Evolutionary conservation across 2,113 vertebrate species (phyloP), one percentile per base, ranked within the genome.

Genomic region (Amia ocellicauda): DNA sequence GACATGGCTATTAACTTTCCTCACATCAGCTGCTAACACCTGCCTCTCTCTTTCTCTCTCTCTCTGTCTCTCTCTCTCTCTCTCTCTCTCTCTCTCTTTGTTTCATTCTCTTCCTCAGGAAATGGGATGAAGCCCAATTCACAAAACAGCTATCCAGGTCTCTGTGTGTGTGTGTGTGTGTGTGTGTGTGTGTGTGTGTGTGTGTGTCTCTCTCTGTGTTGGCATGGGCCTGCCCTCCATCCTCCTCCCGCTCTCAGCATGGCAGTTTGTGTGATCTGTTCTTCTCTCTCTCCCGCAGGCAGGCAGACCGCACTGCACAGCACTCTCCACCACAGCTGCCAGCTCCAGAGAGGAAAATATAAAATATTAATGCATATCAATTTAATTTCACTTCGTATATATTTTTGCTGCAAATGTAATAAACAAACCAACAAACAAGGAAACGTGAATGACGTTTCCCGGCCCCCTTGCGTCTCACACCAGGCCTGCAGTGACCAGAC

Each of bases 71-170:
- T 60, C 70, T 74, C 10, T 63, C 78, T 80, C 69, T 59, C 42
- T 0, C 17, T 27, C 14, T 74, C 24, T 79, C 53, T 74, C 63
- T 78, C 66, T 71, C 23, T 72, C 42, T 57, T 24, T 58, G n/a
- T 58, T 61, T 60, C 66, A 71, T 36, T 20, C 58, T 71, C 2
- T 60, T 62, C 64, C 77, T 73, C 74, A 89, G 88, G 83, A 75
- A 81, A 74, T 67, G 78, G 74, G 59, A 68, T 80, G 31, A 86
- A 83, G 69, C 82, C 85, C 79, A 85, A 73, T 68, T 62, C 68
- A 67, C 75, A 81, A 75, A 82, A 75, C 86, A 79, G 71, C 83
- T 85, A 74, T 60, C 71, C 86, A 88, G 86, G 88, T 90, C 78
- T 86, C 80, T 83, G 57, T 57, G 60, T 69, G 20, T 69, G 27